Conservation (phyloP, 1,140 invertebrate genomes). For the Drosophila ficusphila region DNA sequence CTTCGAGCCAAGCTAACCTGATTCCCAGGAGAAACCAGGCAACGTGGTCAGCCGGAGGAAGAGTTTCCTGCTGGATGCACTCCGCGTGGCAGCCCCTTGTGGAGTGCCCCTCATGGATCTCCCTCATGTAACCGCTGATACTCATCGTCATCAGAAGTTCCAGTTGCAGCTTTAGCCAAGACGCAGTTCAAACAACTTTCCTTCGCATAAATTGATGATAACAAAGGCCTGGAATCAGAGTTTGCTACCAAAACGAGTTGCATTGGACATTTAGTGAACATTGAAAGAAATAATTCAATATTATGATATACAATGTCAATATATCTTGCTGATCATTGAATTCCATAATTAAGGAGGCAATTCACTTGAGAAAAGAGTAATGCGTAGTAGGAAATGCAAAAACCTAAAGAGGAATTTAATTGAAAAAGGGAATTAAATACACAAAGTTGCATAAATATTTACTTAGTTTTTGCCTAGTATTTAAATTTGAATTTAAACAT, state of each 20-base stretch:
- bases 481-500: neutral
- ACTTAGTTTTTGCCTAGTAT: no score
- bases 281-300: neutral
- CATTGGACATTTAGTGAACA: constrained; percentile 28
- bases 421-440: no score
- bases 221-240: constrained; percentile 53
- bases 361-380: neutral
- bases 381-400: no score
- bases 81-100: neutral
- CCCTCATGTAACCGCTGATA: constrained; percentile 32
- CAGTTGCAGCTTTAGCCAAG: constrained; percentile 24
- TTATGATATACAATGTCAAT: no score
- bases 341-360: no score
- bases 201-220: constrained; percentile 81
- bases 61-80: constrained; percentile 40
- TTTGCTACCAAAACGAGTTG: constrained; percentile 45
- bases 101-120: neutral
- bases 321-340: no score
- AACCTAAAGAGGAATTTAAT: no score
- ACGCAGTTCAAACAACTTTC: constrained; percentile 74
- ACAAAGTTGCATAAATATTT: no score
- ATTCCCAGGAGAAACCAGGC: constrained; percentile 63
- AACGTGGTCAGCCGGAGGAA: constrained; percentile 58
- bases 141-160: constrained; percentile 11
- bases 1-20: constrained; percentile 58